Evolutionary conservation across 1,140 invertebrate species (phyloP).

Genomic region (Drosophila pallidifrons): DNA sequence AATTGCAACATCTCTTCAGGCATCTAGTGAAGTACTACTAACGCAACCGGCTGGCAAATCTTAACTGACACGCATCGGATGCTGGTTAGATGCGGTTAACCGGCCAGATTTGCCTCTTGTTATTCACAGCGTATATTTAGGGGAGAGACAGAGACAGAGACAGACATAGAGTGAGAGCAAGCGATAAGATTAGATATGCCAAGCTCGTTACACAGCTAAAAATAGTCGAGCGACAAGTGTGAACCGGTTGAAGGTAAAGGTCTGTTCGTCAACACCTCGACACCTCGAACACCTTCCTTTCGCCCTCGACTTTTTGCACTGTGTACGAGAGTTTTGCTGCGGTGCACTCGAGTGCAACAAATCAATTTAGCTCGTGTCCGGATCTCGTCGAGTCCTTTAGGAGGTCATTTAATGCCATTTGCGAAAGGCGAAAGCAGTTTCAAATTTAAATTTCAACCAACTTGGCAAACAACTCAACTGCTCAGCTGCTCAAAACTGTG

Average conservation of each 20-base stretch:
- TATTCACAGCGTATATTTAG: constrained; percentile 35
- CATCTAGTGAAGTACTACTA: constrained; percentile 5
- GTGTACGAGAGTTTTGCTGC: constrained; percentile 16
- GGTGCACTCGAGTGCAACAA: constrained; percentile 46
- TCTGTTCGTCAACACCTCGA: not conserved
- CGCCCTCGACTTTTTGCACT: constrained; percentile 9
- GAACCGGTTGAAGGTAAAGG: not conserved
- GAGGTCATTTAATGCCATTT: constrained; percentile 28
- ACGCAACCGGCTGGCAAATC: constrained; percentile 44
- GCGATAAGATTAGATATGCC: constrained; percentile 48
- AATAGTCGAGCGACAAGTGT: constrained; percentile 33
- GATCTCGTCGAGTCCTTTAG: constrained; percentile 5
- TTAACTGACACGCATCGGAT: constrained; percentile 66
- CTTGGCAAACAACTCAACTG: not conserved
- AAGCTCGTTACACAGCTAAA: constrained; percentile 40
- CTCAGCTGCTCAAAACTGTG: not conserved
- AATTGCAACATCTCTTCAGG: not conserved
- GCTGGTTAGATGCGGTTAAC: constrained; percentile 25
- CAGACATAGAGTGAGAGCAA: not conserved
- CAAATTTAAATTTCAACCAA: constrained; percentile 15
- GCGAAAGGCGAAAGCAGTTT: not conserved
- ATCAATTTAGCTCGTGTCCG: constrained; percentile 41
- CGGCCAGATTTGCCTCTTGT: constrained; percentile 26
- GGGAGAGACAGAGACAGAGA: not conserved
- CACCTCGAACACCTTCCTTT: not conserved